Base-by-base conservation (phyloP, 2,888 invertebrate genomes). In the Ceramica pisi region DNA sequence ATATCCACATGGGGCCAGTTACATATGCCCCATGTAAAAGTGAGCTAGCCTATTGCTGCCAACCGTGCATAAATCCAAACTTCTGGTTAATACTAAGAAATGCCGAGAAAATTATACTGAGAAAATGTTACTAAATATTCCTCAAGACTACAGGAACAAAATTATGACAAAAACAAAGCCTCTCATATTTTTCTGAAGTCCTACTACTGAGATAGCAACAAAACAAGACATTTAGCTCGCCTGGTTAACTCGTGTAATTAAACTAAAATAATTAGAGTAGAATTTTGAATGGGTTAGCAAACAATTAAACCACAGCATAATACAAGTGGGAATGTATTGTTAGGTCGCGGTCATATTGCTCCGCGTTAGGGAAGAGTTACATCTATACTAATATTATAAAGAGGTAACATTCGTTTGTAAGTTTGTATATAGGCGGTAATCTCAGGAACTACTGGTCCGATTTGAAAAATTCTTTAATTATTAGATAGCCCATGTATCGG, bases 231-330 rank as follows among this genome's bases (percentile, higher is more conserved):
- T 64, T 64, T 79, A 70, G 26, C 53, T 46, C 64, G 61, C 26
- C 67, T 63, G 61, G 73, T 81, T 66, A 66, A 59, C 61, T 74
- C 75, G 65, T 77, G 71, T 82, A 69, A 82, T 75, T 82, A 77
- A 74, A 76, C 68, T 67, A 61, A 83, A 82, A 80, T 83, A 83
- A 84, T 84, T 78, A 78, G 57, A 57, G 75, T 65, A 60, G 69
- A 72, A 80, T 80, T 82, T 80, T 70, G 78, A 79, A 81, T 75
- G 71, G 78, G 67, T 61, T 77, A 76, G 57, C 83, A 75, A 81
- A 84, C 85, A 84, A 79, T 84, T 78, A 79, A 82, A 82, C 71
- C 81, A 64, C 50, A 26, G 60, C 46, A 51, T 82, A 75, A 80
- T 78, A 73, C 65, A 56, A 63, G 69, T 23, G 41, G 46, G 63